Evolutionary conservation across 2,113 vertebrate species (phyloP), one percentile per base, ranked within the genome.

Genomic region (Hypomesus transpacificus): DNA sequence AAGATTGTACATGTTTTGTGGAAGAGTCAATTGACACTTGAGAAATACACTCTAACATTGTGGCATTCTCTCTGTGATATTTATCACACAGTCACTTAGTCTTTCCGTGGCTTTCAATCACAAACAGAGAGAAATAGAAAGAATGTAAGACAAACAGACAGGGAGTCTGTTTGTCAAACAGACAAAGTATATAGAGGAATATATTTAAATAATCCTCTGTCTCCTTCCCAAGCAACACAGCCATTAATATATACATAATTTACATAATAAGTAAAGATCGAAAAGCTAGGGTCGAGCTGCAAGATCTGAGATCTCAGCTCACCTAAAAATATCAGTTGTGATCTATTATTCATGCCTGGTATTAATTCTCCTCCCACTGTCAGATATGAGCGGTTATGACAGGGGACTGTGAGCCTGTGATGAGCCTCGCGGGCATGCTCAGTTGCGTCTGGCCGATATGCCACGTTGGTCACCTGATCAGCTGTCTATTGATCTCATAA

Each of bases 341-440:
- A 94, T 95, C 89, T 93, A 94, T 95, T 94, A 94, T 94, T 96
- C 92, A 95, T 94, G 88, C 84, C 84, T 80, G 76, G 88, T 90
- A 92, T 91, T 90, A 85, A 89, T 88, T 88, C 85, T 84, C 89
- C 89, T 78, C 85, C 87, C 85, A 75, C 89, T 81, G 91, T 89
- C 88, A 87, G 90, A 93, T 92, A 91, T 87, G 87, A 92, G 84
- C 87, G 69, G 87, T 92, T 89, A 91, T 92, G 91, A 93, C 91
- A 91, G 91, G 90, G 86, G 75, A 68, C 80, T 88, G 87, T 86
- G 84, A 85, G 75, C 71, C 84, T 90, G 87, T 74, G 9, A 18
- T 11, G 57, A 11, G 87, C 86, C 86, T 74, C 70, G 79, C 75
- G 56, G 77, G 67, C 1, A 52, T 60, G 72, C 78, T 82, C 64